Conservation (phyloP, 2,797 vertebrate genomes). For the Aulostomus chinensis region DNA sequence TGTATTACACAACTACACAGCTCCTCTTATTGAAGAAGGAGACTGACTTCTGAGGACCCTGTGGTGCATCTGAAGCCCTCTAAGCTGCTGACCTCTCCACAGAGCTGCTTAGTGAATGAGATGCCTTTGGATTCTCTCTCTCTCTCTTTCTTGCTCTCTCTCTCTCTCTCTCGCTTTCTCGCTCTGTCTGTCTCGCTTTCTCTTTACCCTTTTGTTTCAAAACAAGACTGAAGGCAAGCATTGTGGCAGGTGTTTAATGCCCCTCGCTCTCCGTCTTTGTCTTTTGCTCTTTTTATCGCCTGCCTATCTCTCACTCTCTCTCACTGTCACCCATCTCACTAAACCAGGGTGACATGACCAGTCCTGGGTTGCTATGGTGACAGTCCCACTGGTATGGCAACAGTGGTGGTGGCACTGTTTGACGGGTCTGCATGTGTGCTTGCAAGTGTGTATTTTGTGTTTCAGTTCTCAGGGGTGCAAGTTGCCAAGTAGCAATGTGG, state of each 20-base stretch:
- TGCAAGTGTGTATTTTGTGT: constrained; percentile 20
- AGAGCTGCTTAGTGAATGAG: constrained; percentile 31
- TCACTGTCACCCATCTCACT: constrained; percentile 66
- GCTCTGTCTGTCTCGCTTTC: not conserved
- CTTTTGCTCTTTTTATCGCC: constrained; percentile 73
- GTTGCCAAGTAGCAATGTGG: constrained; percentile 33
- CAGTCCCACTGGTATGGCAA: constrained; percentile 81
- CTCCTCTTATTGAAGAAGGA: constrained; percentile 52
- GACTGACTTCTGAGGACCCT: constrained; percentile 53
- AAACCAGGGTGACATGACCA: constrained; percentile 86
- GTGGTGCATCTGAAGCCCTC: constrained; percentile 58
- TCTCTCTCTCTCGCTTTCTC: not conserved
- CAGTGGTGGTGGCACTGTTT: constrained; percentile 45
- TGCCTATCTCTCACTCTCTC: constrained; percentile 58
- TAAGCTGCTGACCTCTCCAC: constrained; percentile 66
- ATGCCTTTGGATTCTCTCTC: constrained; percentile 17
- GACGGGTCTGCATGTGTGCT: constrained; percentile 21
- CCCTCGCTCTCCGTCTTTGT: constrained; percentile 57
- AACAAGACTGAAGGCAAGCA: constrained; percentile 35
- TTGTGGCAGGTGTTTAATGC: constrained; percentile 62
- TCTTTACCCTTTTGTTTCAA: constrained; percentile 52
- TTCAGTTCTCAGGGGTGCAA: constrained; percentile 22
- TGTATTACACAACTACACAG: constrained; percentile 10
- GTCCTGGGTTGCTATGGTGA: constrained; percentile 96
- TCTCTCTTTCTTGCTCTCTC: not conserved